Conservation (phyloP, 2,797 vertebrate genomes). For the Channallabes apus region DNA sequence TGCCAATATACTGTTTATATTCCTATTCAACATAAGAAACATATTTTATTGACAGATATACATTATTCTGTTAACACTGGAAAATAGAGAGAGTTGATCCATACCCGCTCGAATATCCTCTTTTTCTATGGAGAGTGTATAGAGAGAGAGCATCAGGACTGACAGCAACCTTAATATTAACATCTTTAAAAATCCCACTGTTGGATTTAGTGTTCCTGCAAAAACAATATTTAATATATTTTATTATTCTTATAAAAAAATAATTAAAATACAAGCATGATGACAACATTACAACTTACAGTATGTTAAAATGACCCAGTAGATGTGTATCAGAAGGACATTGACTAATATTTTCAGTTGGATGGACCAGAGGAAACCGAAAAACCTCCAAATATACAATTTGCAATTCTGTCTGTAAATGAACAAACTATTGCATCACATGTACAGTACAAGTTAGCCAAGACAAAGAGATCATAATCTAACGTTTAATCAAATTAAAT, state of each 20-base stretch:
- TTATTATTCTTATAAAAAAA: background rate
- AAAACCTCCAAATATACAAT: background rate
- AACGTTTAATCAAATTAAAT: background rate
- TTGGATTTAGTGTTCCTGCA: slow-evolving; percentile 21
- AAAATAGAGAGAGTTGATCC: background rate
- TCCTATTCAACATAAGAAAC: background rate
- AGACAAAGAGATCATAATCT: background rate
- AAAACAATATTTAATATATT: background rate
- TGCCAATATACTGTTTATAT: too few relatives aligned
- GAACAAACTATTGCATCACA: background rate
- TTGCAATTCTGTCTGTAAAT: background rate
- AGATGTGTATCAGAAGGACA: background rate
- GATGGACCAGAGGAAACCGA: background rate
- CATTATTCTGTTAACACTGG: background rate
- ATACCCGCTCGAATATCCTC: slow-evolving; percentile 71
- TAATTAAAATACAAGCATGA: background rate
- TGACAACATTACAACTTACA: background rate
- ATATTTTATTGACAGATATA: background rate
- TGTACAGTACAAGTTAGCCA: background rate
- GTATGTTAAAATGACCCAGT: slow-evolving; percentile 4
- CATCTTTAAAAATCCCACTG: slow-evolving; percentile 46
- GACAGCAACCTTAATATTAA: slow-evolving; percentile 60
- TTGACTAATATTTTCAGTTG: slow-evolving; percentile 6
- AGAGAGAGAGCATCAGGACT: slow-evolving; percentile 54
- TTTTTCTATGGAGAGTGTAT: slow-evolving; percentile 60